Evolutionary conservation across 53 echinoderm and acorn worm genomes (phyloP), one percentile per base, ranked within the genome.

Genomic region (Astropecten irregularis): DNA sequence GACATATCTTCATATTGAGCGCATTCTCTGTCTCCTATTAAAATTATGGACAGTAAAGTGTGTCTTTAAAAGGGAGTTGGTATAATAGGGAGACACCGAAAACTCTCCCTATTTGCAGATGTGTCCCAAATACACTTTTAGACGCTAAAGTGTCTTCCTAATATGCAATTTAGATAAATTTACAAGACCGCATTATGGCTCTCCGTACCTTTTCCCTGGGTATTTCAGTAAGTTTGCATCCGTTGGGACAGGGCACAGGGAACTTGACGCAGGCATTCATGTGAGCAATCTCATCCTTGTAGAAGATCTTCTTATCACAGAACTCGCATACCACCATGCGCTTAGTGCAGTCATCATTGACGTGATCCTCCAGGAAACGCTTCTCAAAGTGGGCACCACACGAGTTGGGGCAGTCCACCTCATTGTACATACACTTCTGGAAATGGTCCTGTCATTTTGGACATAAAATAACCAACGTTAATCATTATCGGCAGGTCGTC

Each of bases 341-440:
- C 68, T 96, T 96, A 63, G 85, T 91, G 68, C 96, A 96, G 52
- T 96, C 96, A 2, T 96, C 96, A 20, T 66, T 84, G 14, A 92
- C 59, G 87, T 96, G 96, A 9, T 85, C 73, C 27, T 91, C 87
- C 35, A 96, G 87, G 85, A 96, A 96, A 14, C 96, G 68, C 60
- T 91, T 96, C 63, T 96, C 93, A 85, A 96, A 96, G 65, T 93
- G 86, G 23, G 96, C 96, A 28, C 96, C 96, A 68, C 96, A 96
- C 4, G 83, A 60, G 76, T 96, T 96, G 40, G 96, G 93, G 52
- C 96, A 96, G 54, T 96, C 96, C 20, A 96, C 90, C 57, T 91
- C 91, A 23, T 87, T 77, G 86, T 89, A 96, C 63, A 73, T 66
- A 56, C 96, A 96, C 21, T 82, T 60, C 29, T 66, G 81, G 46